These are phyloP conservation scores for Biston stratarius DNA, from an alignment of 2,888 invertebrate genomes.

Conservation along the genomic window DNA sequence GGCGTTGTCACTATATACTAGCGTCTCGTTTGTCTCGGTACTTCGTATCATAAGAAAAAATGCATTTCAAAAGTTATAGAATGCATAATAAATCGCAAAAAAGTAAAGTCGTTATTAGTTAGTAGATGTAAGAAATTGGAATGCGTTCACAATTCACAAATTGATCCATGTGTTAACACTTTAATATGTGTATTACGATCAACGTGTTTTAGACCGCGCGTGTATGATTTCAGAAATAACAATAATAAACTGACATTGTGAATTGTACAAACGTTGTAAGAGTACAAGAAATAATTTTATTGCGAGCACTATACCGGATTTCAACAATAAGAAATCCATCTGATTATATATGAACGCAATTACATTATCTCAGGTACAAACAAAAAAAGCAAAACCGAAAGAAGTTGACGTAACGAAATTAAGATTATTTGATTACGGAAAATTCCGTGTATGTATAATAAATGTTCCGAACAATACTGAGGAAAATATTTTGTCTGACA, in stretches of 20 bases:
- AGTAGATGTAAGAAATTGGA: no score
- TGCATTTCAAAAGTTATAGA: no score
- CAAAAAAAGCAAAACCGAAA: neutral
- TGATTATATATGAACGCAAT: neutral
- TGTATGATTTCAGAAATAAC: neutral
- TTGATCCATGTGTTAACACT: no score
- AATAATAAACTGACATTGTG: neutral
- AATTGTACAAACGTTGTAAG: neutral
- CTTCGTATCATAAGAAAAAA: no score
- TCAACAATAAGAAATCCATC: neutral
- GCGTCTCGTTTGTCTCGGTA: no score
- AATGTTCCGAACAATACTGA: slow-evolving; percentile 2
- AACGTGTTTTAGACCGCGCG: no score
- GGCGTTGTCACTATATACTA: no score
- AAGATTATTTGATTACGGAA: slow-evolving; percentile 13
- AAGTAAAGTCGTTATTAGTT: no score
- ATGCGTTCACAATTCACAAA: no score
- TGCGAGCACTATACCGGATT: neutral
- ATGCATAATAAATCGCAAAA: no score
- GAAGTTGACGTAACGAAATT: slow-evolving; percentile 11
- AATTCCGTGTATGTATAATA: slow-evolving; percentile 6
- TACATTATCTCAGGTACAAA: neutral
- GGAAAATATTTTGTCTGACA: slow-evolving; percentile 15
- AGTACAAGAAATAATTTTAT: neutral
- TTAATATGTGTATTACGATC: no score